These are phyloP conservation scores for Arrhopalites spinosus DNA, from an alignment of 2,888 invertebrate genomes.

Conservation along the genomic window DNA sequence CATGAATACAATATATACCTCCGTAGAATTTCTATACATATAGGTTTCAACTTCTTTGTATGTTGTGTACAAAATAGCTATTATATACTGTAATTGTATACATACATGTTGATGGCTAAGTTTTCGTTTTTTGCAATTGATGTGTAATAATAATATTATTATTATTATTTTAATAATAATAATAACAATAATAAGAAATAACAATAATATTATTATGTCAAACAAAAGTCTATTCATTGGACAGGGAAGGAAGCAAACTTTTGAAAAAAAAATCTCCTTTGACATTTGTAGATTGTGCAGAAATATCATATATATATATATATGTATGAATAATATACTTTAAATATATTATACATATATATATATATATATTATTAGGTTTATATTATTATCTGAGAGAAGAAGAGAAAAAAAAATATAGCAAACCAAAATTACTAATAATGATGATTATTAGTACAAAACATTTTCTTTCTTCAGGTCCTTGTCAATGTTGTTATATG, in stretches of 20 bases:
- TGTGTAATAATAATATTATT: conserved; percentile 20
- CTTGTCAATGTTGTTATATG: conserved; percentile 1
- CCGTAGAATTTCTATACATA: conserved; percentile 21
- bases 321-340: no score
- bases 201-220: background rate
- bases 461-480: background rate
- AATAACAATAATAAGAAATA: background rate
- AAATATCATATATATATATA: background rate
- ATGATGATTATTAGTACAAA: background rate
- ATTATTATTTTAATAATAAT: no score
- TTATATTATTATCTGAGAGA: conserved; percentile 15
- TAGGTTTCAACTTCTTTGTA: conserved; percentile 31
- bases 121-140: conserved; percentile 5
- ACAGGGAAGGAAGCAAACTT: background rate
- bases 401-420: background rate
- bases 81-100: conserved; percentile 7
- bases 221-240: no score
- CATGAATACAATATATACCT: conserved; percentile 21
- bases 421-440: conserved; percentile 14
- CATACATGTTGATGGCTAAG: conserved; percentile 1
- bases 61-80: conserved; percentile 35
- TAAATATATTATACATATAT: no score
- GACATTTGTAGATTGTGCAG: conserved; percentile 7
- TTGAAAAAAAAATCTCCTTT: background rate
- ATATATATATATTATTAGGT: conserved; percentile 14